Conservation (phyloP, 2,113 vertebrate genomes). For the Corythornis madagascariensis region DNA sequence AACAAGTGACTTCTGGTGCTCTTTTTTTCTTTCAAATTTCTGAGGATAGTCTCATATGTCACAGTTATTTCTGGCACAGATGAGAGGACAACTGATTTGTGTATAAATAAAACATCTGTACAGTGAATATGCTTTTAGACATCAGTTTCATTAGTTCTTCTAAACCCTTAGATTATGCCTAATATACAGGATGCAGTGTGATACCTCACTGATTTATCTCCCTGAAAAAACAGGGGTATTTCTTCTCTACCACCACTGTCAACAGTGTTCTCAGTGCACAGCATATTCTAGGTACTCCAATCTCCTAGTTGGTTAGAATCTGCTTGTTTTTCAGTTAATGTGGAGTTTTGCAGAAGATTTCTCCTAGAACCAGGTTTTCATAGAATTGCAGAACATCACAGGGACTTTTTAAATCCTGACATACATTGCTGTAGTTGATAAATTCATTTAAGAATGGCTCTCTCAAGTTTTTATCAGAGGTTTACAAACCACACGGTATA, state of each 20-base stretch:
- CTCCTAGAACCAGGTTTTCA: not conserved
- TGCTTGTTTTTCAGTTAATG: not conserved
- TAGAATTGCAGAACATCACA: not conserved
- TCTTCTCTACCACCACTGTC: not conserved
- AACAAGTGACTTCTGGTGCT: not conserved
- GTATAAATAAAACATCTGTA: not conserved
- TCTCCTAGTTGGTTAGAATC: not conserved
- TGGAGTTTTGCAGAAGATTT: not conserved
- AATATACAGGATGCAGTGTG: not conserved
- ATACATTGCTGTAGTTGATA: not conserved
- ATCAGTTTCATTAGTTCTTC: not conserved
- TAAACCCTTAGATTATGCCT: not conserved
- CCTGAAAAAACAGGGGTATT: not conserved
- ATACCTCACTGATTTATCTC: not conserved
- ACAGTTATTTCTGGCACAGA: not conserved
- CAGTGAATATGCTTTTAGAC: not conserved
- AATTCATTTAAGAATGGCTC: not conserved
- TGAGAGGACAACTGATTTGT: not conserved
- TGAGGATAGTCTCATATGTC: not conserved
- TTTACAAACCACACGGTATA: not conserved
- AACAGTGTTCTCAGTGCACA: not conserved
- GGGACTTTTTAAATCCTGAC: not conserved
- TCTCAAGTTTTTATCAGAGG: not conserved
- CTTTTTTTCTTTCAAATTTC: not conserved
- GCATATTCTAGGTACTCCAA: not conserved